These are phyloP conservation scores for Pentamera pediparva DNA, from an alignment of 53 echinoderm and acorn worm genomes.

Conservation along the genomic window DNA sequence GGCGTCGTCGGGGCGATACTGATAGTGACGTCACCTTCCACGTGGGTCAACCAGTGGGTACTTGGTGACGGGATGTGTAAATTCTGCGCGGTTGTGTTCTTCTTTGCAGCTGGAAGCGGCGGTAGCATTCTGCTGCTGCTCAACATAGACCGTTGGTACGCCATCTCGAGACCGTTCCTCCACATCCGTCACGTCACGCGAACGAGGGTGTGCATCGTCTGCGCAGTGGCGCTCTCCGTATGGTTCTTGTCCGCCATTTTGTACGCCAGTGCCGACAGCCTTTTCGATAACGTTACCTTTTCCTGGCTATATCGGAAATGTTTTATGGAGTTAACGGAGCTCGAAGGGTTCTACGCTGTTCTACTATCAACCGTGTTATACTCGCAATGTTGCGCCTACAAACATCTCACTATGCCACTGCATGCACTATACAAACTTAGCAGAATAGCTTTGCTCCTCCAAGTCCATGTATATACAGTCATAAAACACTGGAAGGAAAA, in stretches of 20 bases:
- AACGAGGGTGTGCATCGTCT: neutral
- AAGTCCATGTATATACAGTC: too few relatives aligned
- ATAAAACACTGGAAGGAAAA: too few relatives aligned
- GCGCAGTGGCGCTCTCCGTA: neutral
- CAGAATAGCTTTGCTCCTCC: too few relatives aligned
- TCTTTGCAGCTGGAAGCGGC: slow-evolving; percentile 8
- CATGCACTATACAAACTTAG: too few relatives aligned
- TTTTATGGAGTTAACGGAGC: neutral
- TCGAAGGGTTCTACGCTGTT: slow-evolving; percentile 28
- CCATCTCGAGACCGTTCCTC: slow-evolving; percentile 25
- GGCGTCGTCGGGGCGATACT: slow-evolving; percentile 6
- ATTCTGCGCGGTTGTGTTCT: neutral
- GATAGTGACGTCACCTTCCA: neutral
- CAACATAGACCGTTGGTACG: slow-evolving; percentile 11
- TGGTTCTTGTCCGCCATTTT: slow-evolving; percentile 11
- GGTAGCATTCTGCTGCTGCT: neutral
- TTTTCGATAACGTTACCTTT: slow-evolving; percentile 9
- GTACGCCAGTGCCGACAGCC: neutral
- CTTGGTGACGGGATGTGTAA: slow-evolving; percentile 5
- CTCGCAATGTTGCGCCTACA: neutral
- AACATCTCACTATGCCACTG: too few relatives aligned
- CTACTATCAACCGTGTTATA: slow-evolving; percentile 7
- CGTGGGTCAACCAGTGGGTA: neutral
- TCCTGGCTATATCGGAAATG: slow-evolving; percentile 32
- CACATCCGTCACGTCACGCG: slow-evolving; percentile 12